Evolutionary conservation across 2,797 vertebrate genomes (phyloP).

Genomic region (Lateolabrax maculatus): DNA sequence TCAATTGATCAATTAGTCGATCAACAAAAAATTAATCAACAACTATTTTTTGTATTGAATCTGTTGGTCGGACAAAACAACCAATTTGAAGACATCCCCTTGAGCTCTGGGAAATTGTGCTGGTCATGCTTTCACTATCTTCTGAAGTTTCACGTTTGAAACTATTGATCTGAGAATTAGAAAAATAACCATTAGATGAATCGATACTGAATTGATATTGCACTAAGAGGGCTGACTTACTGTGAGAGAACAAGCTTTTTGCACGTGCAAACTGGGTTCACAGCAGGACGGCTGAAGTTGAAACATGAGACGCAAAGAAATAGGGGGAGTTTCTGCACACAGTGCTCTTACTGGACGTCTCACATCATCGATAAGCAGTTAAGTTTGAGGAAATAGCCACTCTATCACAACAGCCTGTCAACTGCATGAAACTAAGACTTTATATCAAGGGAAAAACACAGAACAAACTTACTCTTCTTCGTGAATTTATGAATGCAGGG

Average conservation of each 20-base stretch:
- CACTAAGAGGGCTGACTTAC: too few species aligned
- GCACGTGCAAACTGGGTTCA: conserved; percentile 17
- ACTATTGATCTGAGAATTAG: neutral
- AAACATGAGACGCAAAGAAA: conserved; percentile 40
- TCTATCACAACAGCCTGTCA: conserved; percentile 14
- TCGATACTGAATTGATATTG: neutral
- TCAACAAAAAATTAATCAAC: neutral
- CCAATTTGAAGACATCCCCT: neutral
- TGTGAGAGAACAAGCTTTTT: conserved; percentile 20
- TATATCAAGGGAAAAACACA: neutral
- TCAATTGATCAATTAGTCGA: neutral
- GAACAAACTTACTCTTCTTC: neutral
- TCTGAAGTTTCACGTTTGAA: conserved; percentile 1
- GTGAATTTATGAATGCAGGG: neutral
- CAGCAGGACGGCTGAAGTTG: conserved; percentile 4
- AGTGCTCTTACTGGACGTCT: neutral
- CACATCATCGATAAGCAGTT: conserved; percentile 28
- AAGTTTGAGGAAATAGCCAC: conserved; percentile 4
- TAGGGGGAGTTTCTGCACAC: neutral
- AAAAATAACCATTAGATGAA: neutral
- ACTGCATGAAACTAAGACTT: neutral
- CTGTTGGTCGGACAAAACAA: neutral
- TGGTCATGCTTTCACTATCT: neutral
- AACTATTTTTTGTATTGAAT: neutral
- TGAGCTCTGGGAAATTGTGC: neutral